Conservation (phyloP, 2,888 invertebrate species). For the Serripes groenlandicus region DNA sequence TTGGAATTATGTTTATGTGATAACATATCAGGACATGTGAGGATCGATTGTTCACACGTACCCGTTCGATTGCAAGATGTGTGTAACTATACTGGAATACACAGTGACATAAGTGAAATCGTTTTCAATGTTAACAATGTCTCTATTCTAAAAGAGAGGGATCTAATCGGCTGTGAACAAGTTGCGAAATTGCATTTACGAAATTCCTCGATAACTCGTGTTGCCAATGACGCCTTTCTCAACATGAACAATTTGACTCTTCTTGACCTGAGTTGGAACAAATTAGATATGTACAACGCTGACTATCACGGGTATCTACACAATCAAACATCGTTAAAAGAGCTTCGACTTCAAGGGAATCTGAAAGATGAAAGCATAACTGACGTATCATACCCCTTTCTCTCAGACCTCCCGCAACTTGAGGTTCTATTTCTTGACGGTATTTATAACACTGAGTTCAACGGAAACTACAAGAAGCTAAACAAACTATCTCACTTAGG, state of each 20-base stretch:
- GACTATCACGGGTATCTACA: neutral
- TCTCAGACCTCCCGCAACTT: neutral
- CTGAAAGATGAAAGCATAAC: neutral
- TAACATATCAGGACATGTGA: neutral
- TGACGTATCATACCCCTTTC: neutral
- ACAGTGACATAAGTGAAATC: neutral
- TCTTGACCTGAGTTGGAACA: slow-evolving; percentile 2
- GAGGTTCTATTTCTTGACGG: slow-evolving; percentile 19
- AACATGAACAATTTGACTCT: neutral
- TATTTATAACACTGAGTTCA: no score
- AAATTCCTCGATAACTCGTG: neutral
- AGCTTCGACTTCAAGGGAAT: neutral
- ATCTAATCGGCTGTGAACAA: neutral
- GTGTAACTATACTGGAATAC: neutral
- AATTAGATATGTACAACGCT: neutral
- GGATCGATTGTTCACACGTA: neutral
- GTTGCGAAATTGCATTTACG: neutral
- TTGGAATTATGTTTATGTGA: neutral
- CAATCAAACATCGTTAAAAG: neutral
- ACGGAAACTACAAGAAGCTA: no score
- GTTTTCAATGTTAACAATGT: neutral
- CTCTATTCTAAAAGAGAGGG: neutral
- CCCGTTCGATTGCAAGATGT: neutral
- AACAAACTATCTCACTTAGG: no score
- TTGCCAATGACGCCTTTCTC: neutral